Percentiles rank a stretch among this genome's conserved stretches.
phyloP scores from a whole-genome alignment of 1,140 invertebrate species.

The Belonocnema kinseyi region DNA sequence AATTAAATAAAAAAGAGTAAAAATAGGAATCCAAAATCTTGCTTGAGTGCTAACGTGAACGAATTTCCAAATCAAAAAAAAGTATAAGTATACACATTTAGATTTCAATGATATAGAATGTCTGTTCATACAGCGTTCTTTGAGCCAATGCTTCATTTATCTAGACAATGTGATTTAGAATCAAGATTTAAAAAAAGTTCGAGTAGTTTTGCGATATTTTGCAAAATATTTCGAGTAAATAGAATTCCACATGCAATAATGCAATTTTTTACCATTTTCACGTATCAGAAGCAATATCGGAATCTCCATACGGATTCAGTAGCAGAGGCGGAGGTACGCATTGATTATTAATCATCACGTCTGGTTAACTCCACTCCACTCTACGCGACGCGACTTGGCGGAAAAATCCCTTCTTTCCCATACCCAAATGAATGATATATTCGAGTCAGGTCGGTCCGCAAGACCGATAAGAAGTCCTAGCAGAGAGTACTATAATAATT shows the following conservation, averaged over 20 bases:
- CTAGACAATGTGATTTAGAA: too few relatives aligned
- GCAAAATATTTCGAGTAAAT: neutral
- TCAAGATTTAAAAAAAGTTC: too few relatives aligned
- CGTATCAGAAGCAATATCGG: slow-evolving; percentile 13
- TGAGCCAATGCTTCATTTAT: too few relatives aligned
- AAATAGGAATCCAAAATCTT: too few relatives aligned
- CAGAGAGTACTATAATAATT: slow-evolving; percentile 58
- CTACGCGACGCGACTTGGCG: slow-evolving; percentile 37
- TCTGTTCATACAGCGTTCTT: too few relatives aligned
- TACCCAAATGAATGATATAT: slow-evolving; percentile 55
- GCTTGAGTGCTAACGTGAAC: too few relatives aligned
- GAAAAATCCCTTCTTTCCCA: slow-evolving; percentile 47
- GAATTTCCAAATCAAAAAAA: too few relatives aligned
- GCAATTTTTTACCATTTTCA: neutral
- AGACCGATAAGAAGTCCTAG: slow-evolving; percentile 58
- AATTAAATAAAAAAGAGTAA: too few relatives aligned
- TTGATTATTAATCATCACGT: slow-evolving; percentile 32
- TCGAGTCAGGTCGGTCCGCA: slow-evolving; percentile 54
- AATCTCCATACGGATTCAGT: neutral
- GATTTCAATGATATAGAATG: too few relatives aligned
- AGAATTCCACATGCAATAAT: neutral
- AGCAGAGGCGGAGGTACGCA: neutral
- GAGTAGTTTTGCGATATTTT: too few relatives aligned
- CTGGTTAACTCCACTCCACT: slow-evolving; percentile 15
- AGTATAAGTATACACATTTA: too few relatives aligned